Evolutionary conservation across 2,888 invertebrate genomes (phyloP).

Genomic region (Rhodophaea formosa): DNA sequence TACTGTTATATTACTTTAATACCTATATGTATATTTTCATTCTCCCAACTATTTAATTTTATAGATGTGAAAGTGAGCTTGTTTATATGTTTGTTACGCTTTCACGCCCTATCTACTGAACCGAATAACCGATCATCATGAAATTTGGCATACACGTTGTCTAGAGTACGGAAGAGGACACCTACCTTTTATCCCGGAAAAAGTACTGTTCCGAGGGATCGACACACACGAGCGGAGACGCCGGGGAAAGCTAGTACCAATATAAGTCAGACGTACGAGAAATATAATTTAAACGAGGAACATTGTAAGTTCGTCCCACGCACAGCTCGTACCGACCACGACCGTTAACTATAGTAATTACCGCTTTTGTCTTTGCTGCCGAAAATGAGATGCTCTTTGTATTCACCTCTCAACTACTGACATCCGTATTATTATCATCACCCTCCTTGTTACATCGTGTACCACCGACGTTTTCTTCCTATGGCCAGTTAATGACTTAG

Average conservation of each 20-base stretch:
- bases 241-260: too few species aligned
- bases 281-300: constrained; percentile 29
- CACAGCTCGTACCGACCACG: constrained; percentile 26
- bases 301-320: constrained; percentile 31
- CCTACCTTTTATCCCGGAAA: too few species aligned
- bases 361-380: constrained; percentile 70
- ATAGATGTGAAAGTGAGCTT: too few species aligned
- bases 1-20: constrained; percentile 45
- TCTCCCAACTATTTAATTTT: too few species aligned
- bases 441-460: constrained; percentile 29
- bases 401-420: constrained; percentile 51
- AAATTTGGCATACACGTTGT: too few species aligned
- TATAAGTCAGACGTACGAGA: constrained; percentile 30
- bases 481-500: neutral
- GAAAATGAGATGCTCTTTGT: constrained; percentile 68
- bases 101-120: too few species aligned
- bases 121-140: too few species aligned
- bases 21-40: too few species aligned
- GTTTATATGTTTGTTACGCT: too few species aligned
- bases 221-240: too few species aligned
- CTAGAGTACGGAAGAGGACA: too few species aligned
- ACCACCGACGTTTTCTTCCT: constrained; percentile 36
- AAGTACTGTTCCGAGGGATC: too few species aligned
- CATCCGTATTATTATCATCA: constrained; percentile 50
- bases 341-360: constrained; percentile 61